These are phyloP conservation scores for Acanthosepion pharaonis DNA, from an alignment of 2,888 invertebrate species.

Conservation along the genomic window DNA sequence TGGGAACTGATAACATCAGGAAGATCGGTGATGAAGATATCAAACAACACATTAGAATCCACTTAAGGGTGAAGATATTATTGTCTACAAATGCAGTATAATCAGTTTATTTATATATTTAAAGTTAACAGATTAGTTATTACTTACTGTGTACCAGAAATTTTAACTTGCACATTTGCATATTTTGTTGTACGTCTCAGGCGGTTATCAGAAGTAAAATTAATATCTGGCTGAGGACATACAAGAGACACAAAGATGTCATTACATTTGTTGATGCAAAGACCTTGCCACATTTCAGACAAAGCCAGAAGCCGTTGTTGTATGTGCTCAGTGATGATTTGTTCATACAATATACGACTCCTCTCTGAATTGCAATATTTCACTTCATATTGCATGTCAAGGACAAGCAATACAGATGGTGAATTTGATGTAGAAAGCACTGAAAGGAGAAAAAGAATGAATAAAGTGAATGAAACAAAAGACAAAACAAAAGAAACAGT, in stretches of 20 bases:
- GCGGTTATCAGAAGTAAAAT: not conserved
- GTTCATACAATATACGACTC: not conserved
- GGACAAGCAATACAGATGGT: not conserved
- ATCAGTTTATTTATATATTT: not conserved
- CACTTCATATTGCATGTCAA: conserved; percentile 24
- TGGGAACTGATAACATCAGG: too few relatives aligned
- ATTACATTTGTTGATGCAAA: not conserved
- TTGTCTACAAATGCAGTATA: too few relatives aligned
- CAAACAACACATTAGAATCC: too few relatives aligned
- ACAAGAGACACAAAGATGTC: not conserved
- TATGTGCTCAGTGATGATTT: not conserved
- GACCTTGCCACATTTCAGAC: not conserved
- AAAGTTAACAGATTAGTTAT: not conserved
- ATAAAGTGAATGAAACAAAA: too few relatives aligned
- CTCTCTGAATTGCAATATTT: not conserved
- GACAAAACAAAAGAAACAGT: too few relatives aligned
- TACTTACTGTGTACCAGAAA: conserved; percentile 13
- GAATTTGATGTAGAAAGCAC: not conserved
- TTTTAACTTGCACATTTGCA: not conserved
- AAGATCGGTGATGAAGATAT: too few relatives aligned
- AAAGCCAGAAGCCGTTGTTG: not conserved
- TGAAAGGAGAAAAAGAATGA: not conserved
- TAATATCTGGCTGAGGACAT: not conserved
- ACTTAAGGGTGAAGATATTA: too few relatives aligned
- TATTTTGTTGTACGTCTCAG: not conserved